A percentile compares a stretch with the other conserved stretches of the same genome.
Evolutionary conservation across 2,113 vertebrate genomes (phyloP).

Genomic region (Cynoglossus semilaevis): DNA sequence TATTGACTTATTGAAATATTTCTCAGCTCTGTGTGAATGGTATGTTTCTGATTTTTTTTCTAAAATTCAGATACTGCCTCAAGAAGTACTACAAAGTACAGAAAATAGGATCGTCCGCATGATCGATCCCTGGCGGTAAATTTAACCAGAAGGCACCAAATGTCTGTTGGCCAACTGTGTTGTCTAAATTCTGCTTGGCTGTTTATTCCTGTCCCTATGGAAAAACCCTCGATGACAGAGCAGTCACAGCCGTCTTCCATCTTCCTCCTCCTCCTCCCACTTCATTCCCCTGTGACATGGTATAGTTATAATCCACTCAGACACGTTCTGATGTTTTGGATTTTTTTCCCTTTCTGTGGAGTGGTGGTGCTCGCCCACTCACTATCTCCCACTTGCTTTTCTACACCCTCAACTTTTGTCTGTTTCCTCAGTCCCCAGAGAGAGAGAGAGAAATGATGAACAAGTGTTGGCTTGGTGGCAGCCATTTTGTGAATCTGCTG

Average conservation of each 20-base stretch:
- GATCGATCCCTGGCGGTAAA: no score
- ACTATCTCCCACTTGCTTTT: constrained; percentile 27
- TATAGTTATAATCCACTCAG: constrained; percentile 60
- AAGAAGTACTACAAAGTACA: no score
- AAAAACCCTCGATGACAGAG: constrained; percentile 7
- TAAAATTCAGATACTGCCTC: no score
- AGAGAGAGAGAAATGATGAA: constrained; percentile 17
- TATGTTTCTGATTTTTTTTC: no score
- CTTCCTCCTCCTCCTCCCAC: constrained; percentile 4
- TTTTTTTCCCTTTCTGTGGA: constrained; percentile 40
- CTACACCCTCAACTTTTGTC: constrained; percentile 44
- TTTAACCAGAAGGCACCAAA: no score
- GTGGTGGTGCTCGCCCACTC: constrained; percentile 48
- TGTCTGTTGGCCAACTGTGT: no score
- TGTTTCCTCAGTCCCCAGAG: constrained; percentile 38
- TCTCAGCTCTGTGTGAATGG: no score
- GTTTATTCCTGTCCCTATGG: no score
- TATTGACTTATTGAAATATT: no score
- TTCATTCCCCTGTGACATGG: constrained; percentile 40
- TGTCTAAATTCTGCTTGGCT: no score
- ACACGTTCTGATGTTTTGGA: constrained; percentile 43
- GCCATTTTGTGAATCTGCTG: constrained; percentile 51
- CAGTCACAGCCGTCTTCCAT: constrained; percentile 4
- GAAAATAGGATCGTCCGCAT: no score
- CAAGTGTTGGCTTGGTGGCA: constrained; percentile 34